phyloP scores from a whole-genome alignment of 2,113 vertebrate species.

The Nannospalax galili region DNA sequence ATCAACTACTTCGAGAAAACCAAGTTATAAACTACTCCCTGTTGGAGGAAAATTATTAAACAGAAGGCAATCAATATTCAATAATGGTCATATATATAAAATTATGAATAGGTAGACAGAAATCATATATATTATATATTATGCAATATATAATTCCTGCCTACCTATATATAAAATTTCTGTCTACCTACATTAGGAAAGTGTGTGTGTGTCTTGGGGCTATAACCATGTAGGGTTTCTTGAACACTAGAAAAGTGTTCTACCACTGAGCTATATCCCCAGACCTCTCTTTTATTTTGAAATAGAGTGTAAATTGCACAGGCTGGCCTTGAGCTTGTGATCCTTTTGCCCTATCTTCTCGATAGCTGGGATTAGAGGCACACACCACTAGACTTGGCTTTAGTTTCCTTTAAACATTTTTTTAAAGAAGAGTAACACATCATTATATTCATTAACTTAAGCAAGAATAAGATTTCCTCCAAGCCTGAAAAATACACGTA shows the following conservation, averaged over 20 bases:
- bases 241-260: background rate
- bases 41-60: constrained; percentile 40
- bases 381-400: background rate
- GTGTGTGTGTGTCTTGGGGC: background rate
- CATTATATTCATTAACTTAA: constrained; percentile 55
- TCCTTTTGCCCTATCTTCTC: background rate
- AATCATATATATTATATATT: too few relatives aligned
- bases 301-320: background rate
- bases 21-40: constrained; percentile 27
- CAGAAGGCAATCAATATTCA: constrained; percentile 30
- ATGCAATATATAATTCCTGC: too few relatives aligned
- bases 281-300: background rate
- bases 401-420: constrained; percentile 50
- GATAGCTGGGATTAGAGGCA: background rate
- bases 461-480: constrained; percentile 42
- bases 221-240: background rate
- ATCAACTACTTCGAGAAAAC: background rate
- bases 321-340: background rate
- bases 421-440: constrained; percentile 38
- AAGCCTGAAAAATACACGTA: constrained; percentile 58
- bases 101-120: too few relatives aligned
- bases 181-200: background rate
- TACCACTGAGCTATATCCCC: background rate
- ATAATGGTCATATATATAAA: background rate
- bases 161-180: too few relatives aligned